phyloP scores from a whole-genome alignment of 2,797 vertebrate species.

The Discoglossus pictus region DNA sequence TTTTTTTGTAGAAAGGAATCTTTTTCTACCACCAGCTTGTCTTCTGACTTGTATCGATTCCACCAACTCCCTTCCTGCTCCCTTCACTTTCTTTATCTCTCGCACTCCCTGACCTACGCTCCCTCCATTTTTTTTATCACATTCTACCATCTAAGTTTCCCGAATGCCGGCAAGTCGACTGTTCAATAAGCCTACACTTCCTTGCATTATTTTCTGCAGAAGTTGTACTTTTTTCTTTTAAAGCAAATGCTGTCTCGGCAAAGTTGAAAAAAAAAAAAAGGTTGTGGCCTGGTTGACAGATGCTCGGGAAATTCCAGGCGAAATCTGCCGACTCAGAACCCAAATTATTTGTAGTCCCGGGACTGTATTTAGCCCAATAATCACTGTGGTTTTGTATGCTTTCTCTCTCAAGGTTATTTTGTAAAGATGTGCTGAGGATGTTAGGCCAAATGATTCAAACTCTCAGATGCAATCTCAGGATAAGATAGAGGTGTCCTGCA shows the following conservation, averaged over 20 bases:
- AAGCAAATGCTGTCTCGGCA: constrained; percentile 50
- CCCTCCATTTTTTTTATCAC: constrained; percentile 32
- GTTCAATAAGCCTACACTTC: constrained; percentile 43
- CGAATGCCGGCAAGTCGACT: constrained; percentile 25
- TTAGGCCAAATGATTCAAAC: constrained; percentile 43
- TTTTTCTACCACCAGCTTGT: too few relatives aligned
- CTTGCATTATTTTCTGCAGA: constrained; percentile 46
- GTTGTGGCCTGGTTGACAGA: constrained; percentile 57
- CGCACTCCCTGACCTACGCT: constrained; percentile 25
- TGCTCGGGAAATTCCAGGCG: constrained; percentile 65
- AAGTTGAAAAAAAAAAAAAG: constrained; percentile 49
- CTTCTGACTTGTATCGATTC: constrained; percentile 36
- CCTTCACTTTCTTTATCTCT: constrained; percentile 10
- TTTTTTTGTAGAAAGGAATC: too few relatives aligned
- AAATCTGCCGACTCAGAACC: constrained; percentile 64
- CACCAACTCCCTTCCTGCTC: constrained; percentile 17
- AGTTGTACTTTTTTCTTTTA: constrained; percentile 57
- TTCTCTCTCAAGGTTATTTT: constrained; percentile 53
- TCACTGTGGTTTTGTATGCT: constrained; percentile 40
- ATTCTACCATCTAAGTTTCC: constrained; percentile 42
- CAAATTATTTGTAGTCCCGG: constrained; percentile 60
- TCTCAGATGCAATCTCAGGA: constrained; percentile 34
- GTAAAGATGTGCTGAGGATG: constrained; percentile 44
- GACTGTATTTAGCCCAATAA: constrained; percentile 61
- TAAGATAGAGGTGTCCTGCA: constrained; percentile 53